A percentile compares a stretch with the other conserved stretches of the same genome.
Conservation (phyloP, 2,888 invertebrate genomes). For the Callyntrura guangdongensis region DNA sequence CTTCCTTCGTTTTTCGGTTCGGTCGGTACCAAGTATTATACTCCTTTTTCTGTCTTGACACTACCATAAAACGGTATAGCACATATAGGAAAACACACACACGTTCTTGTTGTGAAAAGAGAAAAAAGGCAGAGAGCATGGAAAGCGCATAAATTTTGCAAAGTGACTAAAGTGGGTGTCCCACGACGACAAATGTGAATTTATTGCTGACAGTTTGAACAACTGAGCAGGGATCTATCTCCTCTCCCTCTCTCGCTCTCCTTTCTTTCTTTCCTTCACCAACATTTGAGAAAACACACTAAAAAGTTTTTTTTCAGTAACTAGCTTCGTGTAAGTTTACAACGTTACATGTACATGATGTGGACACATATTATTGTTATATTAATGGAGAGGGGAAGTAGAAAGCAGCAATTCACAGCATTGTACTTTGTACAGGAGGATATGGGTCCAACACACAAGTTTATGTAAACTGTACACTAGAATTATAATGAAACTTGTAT, state of each 20-base stretch:
- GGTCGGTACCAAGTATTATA: slow-evolving; percentile 26
- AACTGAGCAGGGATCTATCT: slow-evolving; percentile 54
- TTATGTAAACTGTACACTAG: background rate
- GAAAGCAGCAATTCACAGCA: slow-evolving; percentile 23
- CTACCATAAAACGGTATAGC: background rate
- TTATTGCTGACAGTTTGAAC: slow-evolving; percentile 82
- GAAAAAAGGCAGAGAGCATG: slow-evolving; percentile 60
- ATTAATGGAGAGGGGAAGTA: background rate
- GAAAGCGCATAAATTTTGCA: slow-evolving; percentile 70
- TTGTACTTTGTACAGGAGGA: too few species aligned
- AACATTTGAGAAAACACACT: slow-evolving; percentile 46
- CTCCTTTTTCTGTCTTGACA: background rate
- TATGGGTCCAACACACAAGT: background rate
- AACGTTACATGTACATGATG: slow-evolving; percentile 1
- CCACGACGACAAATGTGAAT: slow-evolving; percentile 83
- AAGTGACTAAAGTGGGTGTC: slow-evolving; percentile 79
- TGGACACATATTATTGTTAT: background rate
- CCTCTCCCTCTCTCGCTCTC: slow-evolving; percentile 8
- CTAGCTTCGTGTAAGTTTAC: slow-evolving; percentile 25
- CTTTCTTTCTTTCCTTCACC: slow-evolving; percentile 42
- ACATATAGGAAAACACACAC: too few species aligned
- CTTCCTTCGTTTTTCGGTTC: slow-evolving; percentile 47
- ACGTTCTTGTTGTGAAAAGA: slow-evolving; percentile 8
- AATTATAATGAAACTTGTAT: slow-evolving; percentile 14
- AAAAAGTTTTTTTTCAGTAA: slow-evolving; percentile 41